A percentile compares a stretch with the other conserved stretches of the same genome.
Evolutionary conservation across 2,113 vertebrate species (phyloP).

Genomic region (Stomatorhinus ivindoensis): DNA sequence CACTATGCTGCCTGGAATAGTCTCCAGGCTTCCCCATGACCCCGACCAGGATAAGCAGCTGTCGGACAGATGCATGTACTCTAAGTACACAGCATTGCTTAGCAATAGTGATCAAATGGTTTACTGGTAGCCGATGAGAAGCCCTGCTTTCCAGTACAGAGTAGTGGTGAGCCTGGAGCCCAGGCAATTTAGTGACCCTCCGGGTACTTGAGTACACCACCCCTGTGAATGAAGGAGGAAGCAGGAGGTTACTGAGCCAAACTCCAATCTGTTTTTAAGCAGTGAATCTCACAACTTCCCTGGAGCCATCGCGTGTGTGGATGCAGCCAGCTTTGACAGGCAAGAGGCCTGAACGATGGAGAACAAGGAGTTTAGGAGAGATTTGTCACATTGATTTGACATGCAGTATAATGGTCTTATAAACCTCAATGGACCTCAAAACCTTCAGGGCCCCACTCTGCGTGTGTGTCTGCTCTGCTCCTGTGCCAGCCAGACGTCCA

Average conservation of each 20-base stretch:
- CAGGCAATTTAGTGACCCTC: not conserved
- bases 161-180: not conserved
- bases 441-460: not conserved
- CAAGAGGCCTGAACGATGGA: not conserved
- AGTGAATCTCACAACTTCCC: not conserved
- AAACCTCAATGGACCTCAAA: not conserved
- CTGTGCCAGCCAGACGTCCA: not conserved
- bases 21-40: not conserved
- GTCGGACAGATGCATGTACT: not conserved
- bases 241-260: not conserved
- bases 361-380: not conserved
- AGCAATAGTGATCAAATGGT: not conserved
- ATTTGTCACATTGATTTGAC: not conserved
- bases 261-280: not conserved
- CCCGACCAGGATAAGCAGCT: not conserved
- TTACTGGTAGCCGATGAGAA: not conserved
- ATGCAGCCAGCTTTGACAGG: not conserved
- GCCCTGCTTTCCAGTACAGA: not conserved
- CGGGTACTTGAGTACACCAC: not conserved
- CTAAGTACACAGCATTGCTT: not conserved
- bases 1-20: not conserved
- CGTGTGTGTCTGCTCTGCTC: not conserved
- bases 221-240: not conserved
- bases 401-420: constrained; percentile 1
- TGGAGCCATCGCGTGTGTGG: not conserved